Evolutionary conservation across 2,888 invertebrate species (phyloP).

Genomic region (Linnaemya tessellans): DNA sequence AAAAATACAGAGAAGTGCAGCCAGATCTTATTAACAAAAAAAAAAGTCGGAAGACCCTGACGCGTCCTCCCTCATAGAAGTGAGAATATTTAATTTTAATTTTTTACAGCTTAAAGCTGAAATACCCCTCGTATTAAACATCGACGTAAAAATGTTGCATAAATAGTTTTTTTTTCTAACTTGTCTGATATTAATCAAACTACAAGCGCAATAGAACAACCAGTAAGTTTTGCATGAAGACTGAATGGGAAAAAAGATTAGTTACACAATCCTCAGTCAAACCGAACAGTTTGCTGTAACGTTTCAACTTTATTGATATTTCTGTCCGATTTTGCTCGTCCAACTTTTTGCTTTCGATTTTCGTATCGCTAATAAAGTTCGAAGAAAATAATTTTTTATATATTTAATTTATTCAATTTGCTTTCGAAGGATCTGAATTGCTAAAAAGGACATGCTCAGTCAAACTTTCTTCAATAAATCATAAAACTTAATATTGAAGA

Average conservation of each 20-base stretch:
- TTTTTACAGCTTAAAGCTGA: no score
- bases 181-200: conserved; percentile 4
- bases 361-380: neutral
- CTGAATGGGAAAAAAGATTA: conserved; percentile 1
- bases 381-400: neutral
- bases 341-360: neutral
- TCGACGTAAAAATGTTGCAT: no score
- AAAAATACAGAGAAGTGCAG: no score
- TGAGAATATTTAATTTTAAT: no score
- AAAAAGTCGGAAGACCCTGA: no score
- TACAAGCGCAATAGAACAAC: neutral
- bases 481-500: conserved; percentile 45
- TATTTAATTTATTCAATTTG: conserved; percentile 48
- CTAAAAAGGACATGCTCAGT: conserved; percentile 13
- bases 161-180: no score
- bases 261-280: neutral
- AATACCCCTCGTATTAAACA: neutral
- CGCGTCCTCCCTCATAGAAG: no score
- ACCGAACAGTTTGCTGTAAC: neutral
- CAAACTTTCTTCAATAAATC: conserved; percentile 57
- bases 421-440: conserved; percentile 11
- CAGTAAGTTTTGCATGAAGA: neutral
- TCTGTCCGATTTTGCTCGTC: neutral
- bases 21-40: no score
- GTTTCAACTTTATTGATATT: conserved; percentile 19